A percentile compares a stretch with the other conserved stretches of the same genome.
Conservation (phyloP, 2,888 invertebrate genomes). For the Lycocerus yunnanus region DNA sequence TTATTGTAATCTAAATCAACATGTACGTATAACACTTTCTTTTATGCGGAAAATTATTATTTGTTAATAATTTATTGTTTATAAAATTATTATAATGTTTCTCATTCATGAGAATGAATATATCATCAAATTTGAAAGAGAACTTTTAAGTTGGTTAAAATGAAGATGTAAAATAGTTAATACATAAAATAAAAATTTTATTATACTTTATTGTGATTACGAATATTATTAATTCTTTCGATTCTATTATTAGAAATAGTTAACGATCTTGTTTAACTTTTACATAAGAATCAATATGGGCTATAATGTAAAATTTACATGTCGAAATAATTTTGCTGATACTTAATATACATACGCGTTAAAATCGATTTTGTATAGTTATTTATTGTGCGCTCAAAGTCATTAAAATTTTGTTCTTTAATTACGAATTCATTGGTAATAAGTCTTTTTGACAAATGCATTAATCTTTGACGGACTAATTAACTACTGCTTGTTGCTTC, state of each 20-base stretch:
- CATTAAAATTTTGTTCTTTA: constrained; percentile 33
- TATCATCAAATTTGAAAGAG: too few relatives aligned
- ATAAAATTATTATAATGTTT: too few relatives aligned
- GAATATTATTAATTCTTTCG: background rate
- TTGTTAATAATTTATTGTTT: too few relatives aligned
- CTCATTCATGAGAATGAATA: too few relatives aligned
- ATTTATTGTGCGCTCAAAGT: background rate
- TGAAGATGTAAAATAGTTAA: too few relatives aligned
- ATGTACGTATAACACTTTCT: too few relatives aligned
- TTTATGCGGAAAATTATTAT: too few relatives aligned
- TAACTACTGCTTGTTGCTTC: constrained; percentile 35
- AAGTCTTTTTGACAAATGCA: constrained; percentile 47
- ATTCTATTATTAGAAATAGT: background rate
- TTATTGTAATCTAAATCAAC: too few relatives aligned
- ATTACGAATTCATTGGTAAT: constrained; percentile 46
- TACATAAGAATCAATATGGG: background rate
- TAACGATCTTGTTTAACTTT: background rate
- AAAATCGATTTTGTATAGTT: background rate
- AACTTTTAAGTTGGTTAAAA: too few relatives aligned
- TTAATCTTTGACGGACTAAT: constrained; percentile 44
- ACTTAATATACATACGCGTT: background rate
- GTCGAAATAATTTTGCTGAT: background rate
- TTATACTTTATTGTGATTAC: too few relatives aligned
- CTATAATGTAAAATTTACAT: background rate
- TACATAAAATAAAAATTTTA: too few relatives aligned